phyloP scores from a whole-genome alignment of 2,113 vertebrate species.

The Cheilinus undulatus region DNA sequence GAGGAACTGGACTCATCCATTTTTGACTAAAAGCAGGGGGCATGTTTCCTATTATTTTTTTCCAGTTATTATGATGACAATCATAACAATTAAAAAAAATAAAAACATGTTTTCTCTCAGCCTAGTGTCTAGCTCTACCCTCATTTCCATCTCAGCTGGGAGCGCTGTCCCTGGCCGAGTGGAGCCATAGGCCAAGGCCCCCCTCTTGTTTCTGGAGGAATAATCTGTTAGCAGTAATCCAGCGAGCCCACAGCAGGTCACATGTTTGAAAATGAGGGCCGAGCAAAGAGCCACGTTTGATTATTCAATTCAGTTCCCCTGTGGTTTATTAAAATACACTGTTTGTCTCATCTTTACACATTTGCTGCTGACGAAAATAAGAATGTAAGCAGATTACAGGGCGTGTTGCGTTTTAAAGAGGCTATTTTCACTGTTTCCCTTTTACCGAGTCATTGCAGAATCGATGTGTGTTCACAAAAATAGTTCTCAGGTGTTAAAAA shows the following conservation, averaged over 20 bases:
- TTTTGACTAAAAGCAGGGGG: not conserved
- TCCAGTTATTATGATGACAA: not conserved
- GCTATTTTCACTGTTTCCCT: constrained; percentile 22
- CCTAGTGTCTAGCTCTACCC: not conserved
- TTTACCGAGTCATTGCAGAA: constrained; percentile 18
- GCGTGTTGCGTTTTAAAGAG: constrained; percentile 28
- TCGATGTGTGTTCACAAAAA: not conserved
- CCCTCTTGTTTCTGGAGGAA: constrained; percentile 32
- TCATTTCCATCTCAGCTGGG: constrained; percentile 20
- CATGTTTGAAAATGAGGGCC: constrained; percentile 58
- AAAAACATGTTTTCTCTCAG: too few relatives aligned
- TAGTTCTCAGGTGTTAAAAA: constrained; percentile 9
- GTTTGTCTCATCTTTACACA: constrained; percentile 54
- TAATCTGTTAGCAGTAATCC: constrained; percentile 70
- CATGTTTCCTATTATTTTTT: not conserved
- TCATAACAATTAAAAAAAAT: not conserved
- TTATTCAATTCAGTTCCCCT: constrained; percentile 61
- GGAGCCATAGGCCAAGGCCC: not conserved
- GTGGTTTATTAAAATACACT: constrained; percentile 49
- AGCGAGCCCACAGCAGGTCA: constrained; percentile 51
- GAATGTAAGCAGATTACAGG: constrained; percentile 35
- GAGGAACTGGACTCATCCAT: not conserved
- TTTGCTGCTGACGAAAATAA: constrained; percentile 28
- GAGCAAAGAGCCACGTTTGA: constrained; percentile 53
- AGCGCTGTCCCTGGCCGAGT: constrained; percentile 10